Base-by-base conservation (phyloP, 2,113 vertebrate species). In the Laticauda colubrina region DNA sequence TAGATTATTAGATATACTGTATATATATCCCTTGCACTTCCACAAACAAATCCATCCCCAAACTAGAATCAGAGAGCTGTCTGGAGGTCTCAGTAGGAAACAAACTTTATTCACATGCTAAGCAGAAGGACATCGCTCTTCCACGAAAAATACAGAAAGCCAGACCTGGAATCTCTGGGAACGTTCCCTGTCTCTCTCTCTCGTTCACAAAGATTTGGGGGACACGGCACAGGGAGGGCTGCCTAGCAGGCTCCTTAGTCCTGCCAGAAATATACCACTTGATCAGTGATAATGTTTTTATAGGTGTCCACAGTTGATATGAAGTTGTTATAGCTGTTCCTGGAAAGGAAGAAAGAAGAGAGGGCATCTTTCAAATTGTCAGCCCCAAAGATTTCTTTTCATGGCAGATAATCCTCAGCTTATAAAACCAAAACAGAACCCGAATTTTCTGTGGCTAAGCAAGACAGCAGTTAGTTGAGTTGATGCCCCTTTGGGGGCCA, bases 261-360 rank as follows among this genome's bases (percentile, higher is more conserved):
- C 0, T 48, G 26, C 88, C 75, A 90, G 26, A 6, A 69, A 2
- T 86, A 51, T 10, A 23, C 5, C 5, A 23, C 0, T 26, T 94
- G 93, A 57, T 94, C 93, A 0, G 34, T 24, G 2, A 69, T 0
- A 6, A 94, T 69, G 18, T 3, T 12, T 6, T 8, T 3, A 51
- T 94, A 94, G 20, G 88, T 89, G 5, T 8, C 6, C 0, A 61
- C 0, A 0, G 20, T 14, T 0, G 15, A 10, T 0, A 7, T 0
- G 6, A 29, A 10, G 9, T 55, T 89, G 23, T 87, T 3, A 5
- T 18, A 61, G 15, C 43, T 29, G 3, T 56, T 39, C 1, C 93
- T 94, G 56, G n/a, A 55, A 26, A 24, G 51, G 26, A 55, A 55
- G 34, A n/a, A 90, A 34, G 29, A 10, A 26, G n/a, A 34, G 4